Percentiles rank a stretch among this genome's conserved stretches.
Conservation (phyloP, 2,888 invertebrate species). For the Lutraria lutraria region DNA sequence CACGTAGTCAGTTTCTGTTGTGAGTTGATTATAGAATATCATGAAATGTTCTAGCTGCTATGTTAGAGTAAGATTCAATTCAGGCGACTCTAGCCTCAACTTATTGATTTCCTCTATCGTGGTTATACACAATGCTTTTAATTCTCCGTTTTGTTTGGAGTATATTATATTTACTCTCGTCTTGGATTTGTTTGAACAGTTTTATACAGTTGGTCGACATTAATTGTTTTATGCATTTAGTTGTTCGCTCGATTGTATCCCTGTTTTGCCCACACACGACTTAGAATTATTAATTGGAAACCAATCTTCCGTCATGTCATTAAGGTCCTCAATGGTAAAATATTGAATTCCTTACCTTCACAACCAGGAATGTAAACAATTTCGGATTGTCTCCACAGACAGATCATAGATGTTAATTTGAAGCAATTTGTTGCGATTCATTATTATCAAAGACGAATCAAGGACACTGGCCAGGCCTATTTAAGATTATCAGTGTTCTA, state of each 20-base stretch:
- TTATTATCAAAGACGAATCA: too few species aligned
- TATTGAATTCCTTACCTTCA: too few species aligned
- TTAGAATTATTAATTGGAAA: too few species aligned
- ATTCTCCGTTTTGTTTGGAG: constrained; percentile 7
- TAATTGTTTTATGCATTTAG: background rate
- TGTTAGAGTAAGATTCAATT: background rate
- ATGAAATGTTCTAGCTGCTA: background rate
- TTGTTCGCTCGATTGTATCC: background rate
- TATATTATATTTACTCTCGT: background rate
- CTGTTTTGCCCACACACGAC: background rate
- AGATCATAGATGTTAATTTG: too few species aligned
- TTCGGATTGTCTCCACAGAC: too few species aligned
- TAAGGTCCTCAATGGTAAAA: too few species aligned
- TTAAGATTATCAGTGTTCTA: too few species aligned
- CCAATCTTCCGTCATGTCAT: too few species aligned
- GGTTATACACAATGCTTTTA: background rate
- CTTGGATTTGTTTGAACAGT: constrained; percentile 5
- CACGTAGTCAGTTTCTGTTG: background rate
- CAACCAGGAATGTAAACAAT: too few species aligned
- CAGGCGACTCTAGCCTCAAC: background rate
- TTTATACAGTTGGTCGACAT: background rate
- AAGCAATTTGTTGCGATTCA: too few species aligned
- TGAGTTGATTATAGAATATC: background rate
- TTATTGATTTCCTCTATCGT: background rate
- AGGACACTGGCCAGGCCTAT: too few species aligned